Conservation (phyloP, 2,888 invertebrate genomes). For the Epiblema foenella region DNA sequence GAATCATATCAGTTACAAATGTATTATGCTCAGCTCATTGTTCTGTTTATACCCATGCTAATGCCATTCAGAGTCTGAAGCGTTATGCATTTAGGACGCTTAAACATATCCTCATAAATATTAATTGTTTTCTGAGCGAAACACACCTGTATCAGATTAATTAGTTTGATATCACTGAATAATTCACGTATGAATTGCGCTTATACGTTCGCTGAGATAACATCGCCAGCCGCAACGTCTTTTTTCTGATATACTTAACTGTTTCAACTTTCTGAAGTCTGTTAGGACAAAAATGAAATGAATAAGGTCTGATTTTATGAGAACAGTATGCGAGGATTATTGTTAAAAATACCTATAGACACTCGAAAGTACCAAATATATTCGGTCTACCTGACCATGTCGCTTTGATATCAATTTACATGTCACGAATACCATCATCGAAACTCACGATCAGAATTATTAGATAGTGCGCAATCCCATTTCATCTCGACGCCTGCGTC, state of each 20-base stretch:
- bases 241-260: slow-evolving; percentile 12
- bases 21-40: slow-evolving; percentile 48
- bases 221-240: slow-evolving; percentile 18
- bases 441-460: slow-evolving; percentile 76
- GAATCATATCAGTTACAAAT: slow-evolving; percentile 58
- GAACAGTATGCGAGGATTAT: background rate
- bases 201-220: slow-evolving; percentile 17
- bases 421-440: slow-evolving; percentile 72
- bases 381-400: background rate
- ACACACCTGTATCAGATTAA: slow-evolving; percentile 56
- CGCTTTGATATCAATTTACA: slow-evolving; percentile 44
- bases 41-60: slow-evolving; percentile 59
- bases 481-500: slow-evolving; percentile 66
- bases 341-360: background rate
- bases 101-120: slow-evolving; percentile 70
- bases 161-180: slow-evolving; percentile 55
- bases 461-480: slow-evolving; percentile 77
- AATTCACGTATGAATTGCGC: slow-evolving; percentile 46
- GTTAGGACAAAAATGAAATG: background rate
- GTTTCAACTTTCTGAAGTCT: background rate
- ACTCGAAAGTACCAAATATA: slow-evolving; percentile 4
- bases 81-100: slow-evolving; percentile 68
- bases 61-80: slow-evolving; percentile 61
- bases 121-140: slow-evolving; percentile 54
- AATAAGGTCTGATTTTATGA: background rate